Evolutionary conservation across 2,113 vertebrate genomes (phyloP), one percentile per base, ranked within the genome.

Genomic region (Leptobrachium leishanense): DNA sequence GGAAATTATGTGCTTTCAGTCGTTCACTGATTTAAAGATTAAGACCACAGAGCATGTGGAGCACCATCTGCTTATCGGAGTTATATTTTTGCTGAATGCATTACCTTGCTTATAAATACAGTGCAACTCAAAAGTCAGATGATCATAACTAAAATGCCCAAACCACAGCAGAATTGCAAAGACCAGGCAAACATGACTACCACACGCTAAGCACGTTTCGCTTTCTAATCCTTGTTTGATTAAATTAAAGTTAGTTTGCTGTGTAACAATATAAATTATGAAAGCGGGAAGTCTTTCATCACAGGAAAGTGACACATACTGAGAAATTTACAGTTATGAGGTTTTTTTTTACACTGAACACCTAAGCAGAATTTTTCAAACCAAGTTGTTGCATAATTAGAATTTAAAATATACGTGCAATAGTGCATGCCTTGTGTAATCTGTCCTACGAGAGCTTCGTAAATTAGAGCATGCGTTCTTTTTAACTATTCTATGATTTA

Each of bases 371-470:
- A 40, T 53, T 43, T 72, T 64, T 43, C 68, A 72, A 31, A 13
- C 41, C 68, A 20, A 64, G 77, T 43, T 65, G 59, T 79, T 65
- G 46, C 42, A 55, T 79, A 79, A 79, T 79, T 79, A 68, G 59
- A 79, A 72, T 44, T 54, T 43, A 72, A 72, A 54, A 79, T 72
- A 79, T 53, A 69, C 43, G 66, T 57, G 44, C 44, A 65, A 7
- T 54, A 68, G 59, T 72, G 76, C 68, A 10, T 78, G 11, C 57
- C 31, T 39, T 31, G 20, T 12, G 55, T 42, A 78, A 72, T 13
- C 70, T 65, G 59, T 59, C 76, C 76, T 72, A 31, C 53, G 68
- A 78, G 76, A 78, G 43, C 65, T 72, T 41, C 15, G 40, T 68
- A 64, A 68, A 55, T 46, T 72, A 68, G 57, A 72, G 39, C 43